Evolutionary conservation across 2,113 vertebrate genomes (phyloP), one percentile per base, ranked within the genome.

Genomic region (Nansenia antarctica): DNA sequence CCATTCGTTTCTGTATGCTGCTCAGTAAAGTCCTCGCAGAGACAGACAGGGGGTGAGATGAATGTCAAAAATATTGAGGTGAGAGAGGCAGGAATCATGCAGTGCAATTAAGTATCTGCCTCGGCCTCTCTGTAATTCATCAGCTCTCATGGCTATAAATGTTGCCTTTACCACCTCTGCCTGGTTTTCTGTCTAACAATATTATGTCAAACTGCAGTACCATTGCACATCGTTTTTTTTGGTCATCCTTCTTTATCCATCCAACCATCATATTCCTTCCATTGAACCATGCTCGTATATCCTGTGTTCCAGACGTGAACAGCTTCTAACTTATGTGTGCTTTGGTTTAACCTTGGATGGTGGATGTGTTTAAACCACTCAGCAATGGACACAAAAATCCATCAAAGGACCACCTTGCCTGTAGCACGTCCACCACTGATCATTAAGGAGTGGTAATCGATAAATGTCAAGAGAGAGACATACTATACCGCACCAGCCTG

Each of bases 111-210:
- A 11, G 18, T n/a, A 31, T 20, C n/a, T 2, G 14, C 31, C n/a
- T 18, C 5, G 14, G 15, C 53, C 2, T 66, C 65, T 78, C 58
- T 67, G 60, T 70, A 81, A 76, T 79, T 81, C 70, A 79, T 76
- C 75, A 73, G 65, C 74, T 74, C 66, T 72, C 54, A 57, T 9
- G 18, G 5, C 29, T 58, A 12, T 58, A 18, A 30, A 58, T 11
- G 4, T 30, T 12, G 29, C 12, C 15, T 31, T 2, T 31, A 3
- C 29, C 14, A 30, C 55, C 6, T 30, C 55, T 31, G 4, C 27
- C 55, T 18, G 55, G 12, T n/a, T n/a, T n/a, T n/a, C n/a, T n/a
- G n/a, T n/a, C n/a, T n/a, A n/a, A n/a, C n/a, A n/a, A n/a, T n/a
- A n/a, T n/a, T n/a, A n/a, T n/a, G n/a, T n/a, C 55, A 18, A 30